Percentiles rank a stretch among this genome's conserved stretches.
Evolutionary conservation across 2,888 invertebrate species (phyloP).

Genomic region (Euplagia quadripunctaria): DNA sequence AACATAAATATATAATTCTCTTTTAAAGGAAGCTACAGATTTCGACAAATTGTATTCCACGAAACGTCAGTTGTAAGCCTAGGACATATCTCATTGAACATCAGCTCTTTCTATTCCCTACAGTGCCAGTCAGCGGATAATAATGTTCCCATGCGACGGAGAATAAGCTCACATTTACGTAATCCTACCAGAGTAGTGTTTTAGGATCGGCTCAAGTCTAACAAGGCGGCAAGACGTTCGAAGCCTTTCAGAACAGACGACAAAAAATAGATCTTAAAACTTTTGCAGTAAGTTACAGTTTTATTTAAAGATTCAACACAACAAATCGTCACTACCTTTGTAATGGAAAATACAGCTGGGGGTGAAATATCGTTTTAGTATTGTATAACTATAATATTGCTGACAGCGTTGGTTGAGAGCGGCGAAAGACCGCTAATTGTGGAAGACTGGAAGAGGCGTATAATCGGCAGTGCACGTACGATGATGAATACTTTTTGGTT

Average conservation of each 20-base stretch:
- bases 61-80: conserved; percentile 5
- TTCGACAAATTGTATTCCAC: background rate
- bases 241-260: background rate
- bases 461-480: too few relatives aligned
- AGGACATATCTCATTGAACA: conserved; percentile 11
- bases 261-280: background rate
- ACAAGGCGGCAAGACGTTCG: background rate
- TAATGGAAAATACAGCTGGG: background rate
- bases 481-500: too few relatives aligned
- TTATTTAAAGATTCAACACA: background rate
- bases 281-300: background rate
- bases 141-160: conserved; percentile 34
- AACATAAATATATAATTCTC: background rate
- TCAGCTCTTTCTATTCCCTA: conserved; percentile 19
- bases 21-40: background rate
- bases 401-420: background rate
- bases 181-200: conserved; percentile 37
- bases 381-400: background rate
- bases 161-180: conserved; percentile 49
- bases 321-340: background rate
- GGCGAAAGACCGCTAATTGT: background rate
- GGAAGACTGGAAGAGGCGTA: background rate
- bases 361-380: background rate
- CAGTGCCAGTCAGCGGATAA: conserved; percentile 34
- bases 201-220: conserved; percentile 2